These are phyloP conservation scores for Symphodus melops DNA, from an alignment of 2,113 vertebrate genomes.

Conservation along the genomic window DNA sequence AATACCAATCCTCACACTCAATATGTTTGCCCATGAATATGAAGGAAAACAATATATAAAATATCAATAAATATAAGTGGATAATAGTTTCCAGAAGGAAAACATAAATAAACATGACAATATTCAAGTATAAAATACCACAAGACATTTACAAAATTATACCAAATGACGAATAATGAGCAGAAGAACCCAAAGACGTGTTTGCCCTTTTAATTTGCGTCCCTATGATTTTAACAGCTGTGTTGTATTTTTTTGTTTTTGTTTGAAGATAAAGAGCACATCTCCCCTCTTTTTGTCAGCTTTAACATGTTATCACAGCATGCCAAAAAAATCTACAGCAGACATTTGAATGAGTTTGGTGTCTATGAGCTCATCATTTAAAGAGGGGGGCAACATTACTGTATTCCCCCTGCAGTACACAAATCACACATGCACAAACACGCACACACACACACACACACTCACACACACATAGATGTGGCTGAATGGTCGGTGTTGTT, in stretches of 20 bases:
- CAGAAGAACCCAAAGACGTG: constrained; percentile 49
- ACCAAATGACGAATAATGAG: constrained; percentile 3
- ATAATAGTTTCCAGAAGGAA: background rate
- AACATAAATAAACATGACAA: background rate
- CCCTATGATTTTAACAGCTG: too few relatives aligned
- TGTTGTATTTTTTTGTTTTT: background rate
- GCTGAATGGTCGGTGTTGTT: constrained; percentile 71
- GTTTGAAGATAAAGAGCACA: background rate
- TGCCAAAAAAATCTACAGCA: constrained; percentile 26
- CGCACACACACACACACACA: constrained; percentile 32
- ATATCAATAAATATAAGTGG: too few relatives aligned
- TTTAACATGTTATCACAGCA: constrained; percentile 3
- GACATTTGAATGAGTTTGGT: constrained; percentile 11
- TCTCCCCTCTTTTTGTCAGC: background rate
- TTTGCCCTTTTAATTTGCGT: background rate
- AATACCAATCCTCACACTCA: too few relatives aligned
- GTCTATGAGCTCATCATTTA: constrained; percentile 35
- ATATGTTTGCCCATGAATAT: too few relatives aligned
- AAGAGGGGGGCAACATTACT: background rate
- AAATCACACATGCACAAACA: background rate
- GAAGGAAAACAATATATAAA: too few relatives aligned
- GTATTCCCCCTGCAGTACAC: constrained; percentile 12
- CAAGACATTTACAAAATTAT: constrained; percentile 6
- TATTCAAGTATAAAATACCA: background rate
- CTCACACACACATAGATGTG: constrained; percentile 53